Evolutionary conservation across 2,797 vertebrate species (phyloP).

Genomic region (Takifugu rubripes): DNA sequence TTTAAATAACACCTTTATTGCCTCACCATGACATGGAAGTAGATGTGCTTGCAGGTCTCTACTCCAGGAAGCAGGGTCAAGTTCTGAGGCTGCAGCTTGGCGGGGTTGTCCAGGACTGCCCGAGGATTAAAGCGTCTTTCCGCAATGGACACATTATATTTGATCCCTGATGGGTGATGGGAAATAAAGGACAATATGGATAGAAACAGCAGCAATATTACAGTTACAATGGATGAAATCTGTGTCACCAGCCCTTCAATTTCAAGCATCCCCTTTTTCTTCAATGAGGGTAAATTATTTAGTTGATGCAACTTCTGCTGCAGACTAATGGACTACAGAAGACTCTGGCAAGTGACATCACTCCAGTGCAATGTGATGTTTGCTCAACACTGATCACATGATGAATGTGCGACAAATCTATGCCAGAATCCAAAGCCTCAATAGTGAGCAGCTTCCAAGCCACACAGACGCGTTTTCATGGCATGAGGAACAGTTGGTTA

Average conservation of each 20-base stretch:
- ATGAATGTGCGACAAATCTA: constrained; percentile 40
- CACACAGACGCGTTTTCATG: constrained; percentile 48
- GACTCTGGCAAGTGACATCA: constrained; percentile 37
- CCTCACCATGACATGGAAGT: constrained; percentile 92
- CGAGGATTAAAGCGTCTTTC: constrained; percentile 90
- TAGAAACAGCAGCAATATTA: background rate
- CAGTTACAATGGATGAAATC: background rate
- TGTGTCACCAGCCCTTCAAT: too few relatives aligned
- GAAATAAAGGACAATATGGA: background rate
- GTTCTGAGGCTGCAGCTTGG: constrained; percentile 71
- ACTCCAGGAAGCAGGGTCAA: constrained; percentile 71
- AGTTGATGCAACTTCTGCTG: constrained; percentile 9
- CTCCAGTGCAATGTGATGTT: constrained; percentile 13
- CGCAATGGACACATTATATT: constrained; percentile 84
- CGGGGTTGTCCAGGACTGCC: constrained; percentile 85
- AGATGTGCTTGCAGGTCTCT: constrained; percentile 82
- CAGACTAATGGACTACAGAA: constrained; percentile 9
- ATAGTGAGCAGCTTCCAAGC: constrained; percentile 40
- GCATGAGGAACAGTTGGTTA: constrained; percentile 21
- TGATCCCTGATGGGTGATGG: constrained; percentile 58
- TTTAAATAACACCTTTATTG: background rate
- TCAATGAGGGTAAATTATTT: too few relatives aligned
- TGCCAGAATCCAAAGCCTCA: constrained; percentile 38
- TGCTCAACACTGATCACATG: constrained; percentile 23
- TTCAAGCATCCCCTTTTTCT: too few relatives aligned